Conservation (phyloP, 2,113 vertebrate genomes). For the Pelodiscus sinensis region DNA sequence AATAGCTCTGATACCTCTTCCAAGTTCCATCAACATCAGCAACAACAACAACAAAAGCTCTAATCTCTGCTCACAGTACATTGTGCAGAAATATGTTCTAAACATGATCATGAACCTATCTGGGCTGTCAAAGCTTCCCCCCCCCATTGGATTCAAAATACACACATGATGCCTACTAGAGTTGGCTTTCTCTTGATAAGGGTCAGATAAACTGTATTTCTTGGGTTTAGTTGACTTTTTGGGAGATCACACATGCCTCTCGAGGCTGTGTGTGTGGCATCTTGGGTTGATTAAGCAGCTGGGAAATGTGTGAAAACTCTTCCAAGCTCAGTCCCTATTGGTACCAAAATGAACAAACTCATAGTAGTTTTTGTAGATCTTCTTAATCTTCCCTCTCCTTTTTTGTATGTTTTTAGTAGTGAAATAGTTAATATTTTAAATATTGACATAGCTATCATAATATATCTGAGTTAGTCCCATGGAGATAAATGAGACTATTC, state of each 20-base stretch:
- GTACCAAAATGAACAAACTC: neutral
- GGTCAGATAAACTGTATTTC: neutral
- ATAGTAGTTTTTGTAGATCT: neutral
- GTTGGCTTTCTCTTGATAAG: too few relatives aligned
- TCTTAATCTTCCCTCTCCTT: neutral
- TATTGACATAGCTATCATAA: neutral
- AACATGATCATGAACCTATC: too few relatives aligned
- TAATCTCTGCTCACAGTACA: too few relatives aligned
- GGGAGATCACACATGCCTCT: neutral
- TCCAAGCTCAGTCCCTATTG: neutral
- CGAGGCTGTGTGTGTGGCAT: neutral
- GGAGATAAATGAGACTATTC: neutral
- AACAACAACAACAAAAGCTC: too few relatives aligned
- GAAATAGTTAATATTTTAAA: neutral
- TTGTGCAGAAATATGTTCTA: too few relatives aligned
- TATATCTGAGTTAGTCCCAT: neutral
- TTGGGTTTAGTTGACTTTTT: neutral
- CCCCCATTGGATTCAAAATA: too few relatives aligned
- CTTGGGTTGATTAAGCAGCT: neutral
- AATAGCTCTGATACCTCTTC: too few relatives aligned
- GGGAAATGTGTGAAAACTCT: neutral
- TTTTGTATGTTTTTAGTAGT: neutral
- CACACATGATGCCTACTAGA: too few relatives aligned
- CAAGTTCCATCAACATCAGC: too few relatives aligned
- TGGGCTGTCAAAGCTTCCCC: too few relatives aligned